Conservation (phyloP, 1,140 invertebrate genomes). For the Leguminivora glycinivorella region DNA sequence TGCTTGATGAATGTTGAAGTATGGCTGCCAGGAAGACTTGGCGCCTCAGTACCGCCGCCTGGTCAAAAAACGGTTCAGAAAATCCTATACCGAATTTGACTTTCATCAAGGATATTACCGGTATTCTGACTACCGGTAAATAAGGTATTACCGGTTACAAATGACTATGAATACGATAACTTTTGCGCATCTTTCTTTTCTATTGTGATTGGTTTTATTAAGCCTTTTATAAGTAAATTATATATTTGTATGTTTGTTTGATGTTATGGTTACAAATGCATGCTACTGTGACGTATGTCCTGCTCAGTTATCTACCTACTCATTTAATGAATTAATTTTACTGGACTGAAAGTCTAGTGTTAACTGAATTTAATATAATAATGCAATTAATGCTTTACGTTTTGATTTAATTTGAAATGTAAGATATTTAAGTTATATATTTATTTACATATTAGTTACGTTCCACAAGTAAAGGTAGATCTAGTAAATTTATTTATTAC, state of each 20-base stretch:
- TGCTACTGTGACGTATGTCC: background rate
- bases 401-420: constrained; percentile 1
- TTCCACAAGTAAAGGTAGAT: no score
- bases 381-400: constrained; percentile 1
- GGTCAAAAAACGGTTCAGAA: no score
- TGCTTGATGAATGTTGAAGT: no score
- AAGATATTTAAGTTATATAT: background rate
- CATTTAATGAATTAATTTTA: background rate
- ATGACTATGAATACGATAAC: no score
- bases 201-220: background rate
- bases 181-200: no score
- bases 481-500: no score
- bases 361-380: constrained; percentile 1
- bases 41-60: no score
- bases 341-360: background rate
- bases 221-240: background rate
- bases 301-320: background rate
- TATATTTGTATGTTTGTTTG: background rate
- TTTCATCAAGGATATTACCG: no score
- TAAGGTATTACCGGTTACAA: no score
- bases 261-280: background rate
- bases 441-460: background rate
- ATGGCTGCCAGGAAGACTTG: no score
- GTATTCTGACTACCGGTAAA: no score
- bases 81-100: no score